A percentile compares a stretch with the other conserved stretches of the same genome.
Evolutionary conservation across 2,113 vertebrate genomes (phyloP).

Genomic region (Burhinus oedicnemus): DNA sequence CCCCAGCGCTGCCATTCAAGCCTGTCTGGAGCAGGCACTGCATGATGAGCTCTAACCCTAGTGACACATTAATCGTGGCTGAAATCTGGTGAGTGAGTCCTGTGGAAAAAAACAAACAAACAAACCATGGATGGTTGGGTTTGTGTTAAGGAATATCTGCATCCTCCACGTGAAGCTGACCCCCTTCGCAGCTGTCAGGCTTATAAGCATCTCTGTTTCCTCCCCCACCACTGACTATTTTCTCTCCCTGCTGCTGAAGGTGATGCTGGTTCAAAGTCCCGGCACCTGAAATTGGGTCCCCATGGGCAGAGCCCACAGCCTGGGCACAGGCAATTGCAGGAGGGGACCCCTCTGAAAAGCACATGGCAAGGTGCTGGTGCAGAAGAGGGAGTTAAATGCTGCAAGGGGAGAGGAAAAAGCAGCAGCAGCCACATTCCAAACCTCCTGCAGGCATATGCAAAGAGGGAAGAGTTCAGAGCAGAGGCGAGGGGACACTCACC

Average conservation of each 20-base stretch:
- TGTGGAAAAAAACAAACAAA: background rate
- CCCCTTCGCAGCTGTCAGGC: rapidly evolving
- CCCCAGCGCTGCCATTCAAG: rapidly evolving
- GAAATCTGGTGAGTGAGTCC: background rate
- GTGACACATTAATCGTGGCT: rapidly evolving
- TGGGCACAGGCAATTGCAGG: background rate
- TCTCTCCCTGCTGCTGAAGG: background rate
- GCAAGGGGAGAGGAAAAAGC: background rate
- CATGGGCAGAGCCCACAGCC: background rate
- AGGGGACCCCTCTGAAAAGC: background rate
- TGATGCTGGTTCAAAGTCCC: background rate
- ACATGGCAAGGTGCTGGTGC: background rate
- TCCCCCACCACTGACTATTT: background rate
- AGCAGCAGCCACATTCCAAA: background rate
- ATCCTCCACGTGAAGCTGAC: background rate
- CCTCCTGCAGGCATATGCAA: background rate
- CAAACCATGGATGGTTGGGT: background rate
- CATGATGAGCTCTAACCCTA: background rate
- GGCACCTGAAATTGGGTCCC: background rate
- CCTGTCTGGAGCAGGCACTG: background rate
- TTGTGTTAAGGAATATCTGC: background rate
- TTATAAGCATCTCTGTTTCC: background rate
- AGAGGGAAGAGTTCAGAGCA: background rate
- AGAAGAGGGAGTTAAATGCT: background rate
- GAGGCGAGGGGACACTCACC: background rate